Evolutionary conservation across 1,140 invertebrate species (phyloP).

Genomic region (Cyclargus thomasi): DNA sequence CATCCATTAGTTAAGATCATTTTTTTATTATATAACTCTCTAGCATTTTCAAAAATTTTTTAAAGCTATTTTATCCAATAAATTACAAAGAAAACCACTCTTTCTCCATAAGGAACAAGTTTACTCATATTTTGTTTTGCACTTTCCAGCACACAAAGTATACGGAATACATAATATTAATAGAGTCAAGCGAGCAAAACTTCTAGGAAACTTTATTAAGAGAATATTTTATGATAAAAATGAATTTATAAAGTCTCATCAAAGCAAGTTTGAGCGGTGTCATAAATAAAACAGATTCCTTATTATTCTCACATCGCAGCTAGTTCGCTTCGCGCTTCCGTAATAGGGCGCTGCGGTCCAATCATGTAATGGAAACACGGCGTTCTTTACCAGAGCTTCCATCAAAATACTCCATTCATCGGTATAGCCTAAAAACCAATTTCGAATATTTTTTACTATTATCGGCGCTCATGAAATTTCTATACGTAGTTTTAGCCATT

Average conservation of each 20-base stretch:
- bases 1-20: too few species aligned
- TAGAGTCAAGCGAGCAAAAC: not conserved
- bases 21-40: too few species aligned
- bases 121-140: too few species aligned
- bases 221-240: slow-evolving; percentile 13
- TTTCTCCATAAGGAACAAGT: too few species aligned
- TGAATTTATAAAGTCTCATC: slow-evolving; percentile 21
- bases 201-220: slow-evolving; percentile 3
- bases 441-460: slow-evolving; percentile 37
- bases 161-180: not conserved
- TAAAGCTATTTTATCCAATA: too few species aligned
- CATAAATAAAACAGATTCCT: slow-evolving; percentile 18
- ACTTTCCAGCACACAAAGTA: not conserved
- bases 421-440: slow-evolving; percentile 36
- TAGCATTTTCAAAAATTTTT: too few species aligned
- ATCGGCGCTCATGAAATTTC: not conserved
- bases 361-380: slow-evolving; percentile 52
- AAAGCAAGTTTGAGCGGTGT: slow-evolving; percentile 16
- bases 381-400: slow-evolving; percentile 36
- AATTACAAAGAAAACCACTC: too few species aligned
- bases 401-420: slow-evolving; percentile 42
- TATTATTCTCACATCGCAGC: slow-evolving; percentile 23
- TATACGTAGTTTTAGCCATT: slow-evolving; percentile 16
- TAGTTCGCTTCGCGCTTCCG: slow-evolving; percentile 24
- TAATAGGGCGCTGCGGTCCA: slow-evolving; percentile 38